Evolutionary conservation across 2,888 invertebrate species (phyloP), one percentile per base, ranked within the genome.

Genomic region (Tupiocoris notatus): DNA sequence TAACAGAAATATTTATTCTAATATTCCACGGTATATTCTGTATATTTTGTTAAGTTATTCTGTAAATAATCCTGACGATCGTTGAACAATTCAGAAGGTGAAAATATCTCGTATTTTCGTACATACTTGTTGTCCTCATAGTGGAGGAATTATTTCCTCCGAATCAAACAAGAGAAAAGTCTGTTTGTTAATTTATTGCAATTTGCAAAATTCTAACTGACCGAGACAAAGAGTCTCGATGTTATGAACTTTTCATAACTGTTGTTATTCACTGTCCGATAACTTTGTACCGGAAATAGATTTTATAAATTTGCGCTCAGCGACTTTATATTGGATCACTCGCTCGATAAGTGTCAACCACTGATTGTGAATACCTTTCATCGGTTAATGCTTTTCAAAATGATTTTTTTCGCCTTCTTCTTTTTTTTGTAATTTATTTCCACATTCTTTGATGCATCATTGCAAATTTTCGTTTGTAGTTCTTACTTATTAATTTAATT

Each of bases 21-120:
- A 67, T 57, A 17, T 67, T 67, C 67, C 67, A 67, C 56, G 67
- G 56, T 56, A 56, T 56, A 6, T 67, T 20, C 22, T 67, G 67
- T 67, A 67, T 67, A 67, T 67, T 67, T 57, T 67, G 67, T 67
- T 67, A 67, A 67, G 39, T 57, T 17, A n/a, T 39, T 23, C 22
- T 67, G 67, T 67, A 67, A 21, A 67, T 67, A 67, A 39, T 22
- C 23, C 18, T 66, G 20, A 54, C 22, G 20, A 21, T 57, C 54
- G 21, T 20, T 21, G n/a, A 67, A 67, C 12, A 39, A 7, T 39
- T 39, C 39, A 39, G 12, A 3, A 39, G 3, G 39, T 12, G 39
- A 39, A 39, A 39, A 39, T 39, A 12, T 39, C 39, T 39, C 39
- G 39, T 39, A n/a, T n/a, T n/a, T n/a, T n/a, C n/a, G n/a, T n/a